Evolutionary conservation across 2,113 vertebrate genomes (phyloP), one percentile per base, ranked within the genome.

Genomic region (Sceloporus tristichus): DNA sequence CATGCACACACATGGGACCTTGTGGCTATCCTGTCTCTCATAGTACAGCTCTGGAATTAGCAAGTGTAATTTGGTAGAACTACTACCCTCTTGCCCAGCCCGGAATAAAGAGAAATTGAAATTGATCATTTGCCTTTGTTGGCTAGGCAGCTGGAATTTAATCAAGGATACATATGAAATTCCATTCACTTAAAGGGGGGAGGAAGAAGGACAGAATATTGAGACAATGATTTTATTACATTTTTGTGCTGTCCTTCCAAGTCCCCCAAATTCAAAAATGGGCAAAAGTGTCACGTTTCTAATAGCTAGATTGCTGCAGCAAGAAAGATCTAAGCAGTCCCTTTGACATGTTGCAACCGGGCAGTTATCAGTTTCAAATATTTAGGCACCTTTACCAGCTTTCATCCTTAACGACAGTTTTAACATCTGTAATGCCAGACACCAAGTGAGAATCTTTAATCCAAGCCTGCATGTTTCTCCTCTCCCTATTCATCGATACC

Each of bases 51-150:
- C 0, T 65, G 75, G 71, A 85, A 94, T 94, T 93, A 88, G 92
- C 94, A 93, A 95, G 92, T 91, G 92, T 92, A 90, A 93, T 94
- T 91, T 40, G 27, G 84, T 14, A 29, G 59, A 14, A 62, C 27
- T 59, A 40, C 4, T 16, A 27, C 21, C 27, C 40, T 0, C 9
- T 25, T 7, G 0, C 9, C 13, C 38, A 78, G 0, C 65, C 65
- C 74, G 29, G 29, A 6, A 11, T n/a, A 1, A 0, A 27, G 79
- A 88, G 88, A 93, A 91, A 94, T 93, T 94, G 91, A 92, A 93
- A 95, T 95, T 94, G 94, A 94, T 94, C 92, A 81, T 90, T 0
- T 0, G 74, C 78, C 83, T 86, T 86, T 2, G 1, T 66, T 0
- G 4, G 70, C 86, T 66, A 88, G 80, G n/a, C 88, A 59, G 80